Evolutionary conservation across 2,797 vertebrate genomes (phyloP).

Genomic region (Syncerus caffer): DNA sequence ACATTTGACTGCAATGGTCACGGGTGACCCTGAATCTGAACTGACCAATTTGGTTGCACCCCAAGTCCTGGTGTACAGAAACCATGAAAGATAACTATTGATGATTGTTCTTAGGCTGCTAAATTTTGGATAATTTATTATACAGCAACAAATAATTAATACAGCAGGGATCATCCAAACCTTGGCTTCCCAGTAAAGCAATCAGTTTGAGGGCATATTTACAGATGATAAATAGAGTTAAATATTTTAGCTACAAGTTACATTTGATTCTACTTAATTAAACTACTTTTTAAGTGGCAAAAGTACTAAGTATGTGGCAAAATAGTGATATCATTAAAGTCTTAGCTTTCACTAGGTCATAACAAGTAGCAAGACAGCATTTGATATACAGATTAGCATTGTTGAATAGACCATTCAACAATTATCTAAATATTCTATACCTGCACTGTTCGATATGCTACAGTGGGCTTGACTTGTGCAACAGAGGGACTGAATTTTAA

Average conservation of each 20-base stretch:
- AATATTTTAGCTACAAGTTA: neutral
- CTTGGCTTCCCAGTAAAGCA: neutral
- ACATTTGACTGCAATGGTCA: neutral
- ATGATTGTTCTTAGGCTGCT: neutral
- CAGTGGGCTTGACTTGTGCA: neutral
- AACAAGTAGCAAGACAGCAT: neutral
- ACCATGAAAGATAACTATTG: neutral
- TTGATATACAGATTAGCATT: neutral
- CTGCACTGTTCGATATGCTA: neutral
- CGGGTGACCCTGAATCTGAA: neutral
- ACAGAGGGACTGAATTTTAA: neutral
- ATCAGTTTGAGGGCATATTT: neutral
- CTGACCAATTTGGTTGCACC: neutral
- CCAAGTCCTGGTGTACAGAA: neutral
- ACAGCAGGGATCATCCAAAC: neutral
- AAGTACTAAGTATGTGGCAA: neutral
- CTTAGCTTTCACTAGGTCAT: neutral
- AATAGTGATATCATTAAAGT: neutral
- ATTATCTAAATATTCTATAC: neutral
- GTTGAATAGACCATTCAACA: neutral
- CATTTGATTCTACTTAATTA: neutral
- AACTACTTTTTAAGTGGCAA: neutral
- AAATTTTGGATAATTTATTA: neutral
- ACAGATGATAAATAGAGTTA: neutral
- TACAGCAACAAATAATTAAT: neutral